phyloP scores from a whole-genome alignment of 2,113 vertebrate species.

The Lepus americanus region DNA sequence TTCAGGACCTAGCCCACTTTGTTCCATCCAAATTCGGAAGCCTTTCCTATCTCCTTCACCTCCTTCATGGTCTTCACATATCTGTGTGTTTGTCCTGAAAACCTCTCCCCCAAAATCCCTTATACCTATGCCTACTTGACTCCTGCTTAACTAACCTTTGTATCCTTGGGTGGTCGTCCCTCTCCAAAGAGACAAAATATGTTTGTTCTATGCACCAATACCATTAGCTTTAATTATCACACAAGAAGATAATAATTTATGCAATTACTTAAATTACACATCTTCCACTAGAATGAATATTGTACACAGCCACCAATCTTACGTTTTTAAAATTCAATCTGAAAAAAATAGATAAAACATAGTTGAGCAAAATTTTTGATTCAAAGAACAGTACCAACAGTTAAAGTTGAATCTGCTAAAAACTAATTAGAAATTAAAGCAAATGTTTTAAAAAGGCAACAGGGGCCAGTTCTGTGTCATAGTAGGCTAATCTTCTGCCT shows the following conservation, averaged over 20 bases:
- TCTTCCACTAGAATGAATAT: not conserved
- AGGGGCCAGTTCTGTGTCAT: too few relatives aligned
- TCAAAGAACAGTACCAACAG: not conserved
- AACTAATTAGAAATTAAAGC: too few relatives aligned
- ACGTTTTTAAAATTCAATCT: constrained; percentile 26
- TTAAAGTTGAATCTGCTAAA: not conserved
- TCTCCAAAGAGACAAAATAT: not conserved
- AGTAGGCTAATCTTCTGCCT: too few relatives aligned
- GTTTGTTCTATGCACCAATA: not conserved
- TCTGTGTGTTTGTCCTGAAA: constrained; percentile 8
- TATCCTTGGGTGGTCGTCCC: not conserved
- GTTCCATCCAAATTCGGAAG: not conserved
- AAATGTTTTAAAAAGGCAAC: too few relatives aligned
- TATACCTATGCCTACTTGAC: not conserved
- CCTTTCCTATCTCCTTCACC: not conserved
- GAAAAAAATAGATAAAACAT: not conserved
- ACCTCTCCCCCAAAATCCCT: not conserved
- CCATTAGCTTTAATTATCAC: not conserved
- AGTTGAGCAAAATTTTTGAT: not conserved
- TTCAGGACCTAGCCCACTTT: not conserved
- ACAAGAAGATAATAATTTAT: not conserved
- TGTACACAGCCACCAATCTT: not conserved
- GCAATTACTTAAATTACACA: not conserved
- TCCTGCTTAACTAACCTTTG: not conserved
- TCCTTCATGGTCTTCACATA: not conserved